These are phyloP conservation scores for Calliopsis andreniformis DNA, from an alignment of 1,140 invertebrate genomes.

Conservation along the genomic window DNA sequence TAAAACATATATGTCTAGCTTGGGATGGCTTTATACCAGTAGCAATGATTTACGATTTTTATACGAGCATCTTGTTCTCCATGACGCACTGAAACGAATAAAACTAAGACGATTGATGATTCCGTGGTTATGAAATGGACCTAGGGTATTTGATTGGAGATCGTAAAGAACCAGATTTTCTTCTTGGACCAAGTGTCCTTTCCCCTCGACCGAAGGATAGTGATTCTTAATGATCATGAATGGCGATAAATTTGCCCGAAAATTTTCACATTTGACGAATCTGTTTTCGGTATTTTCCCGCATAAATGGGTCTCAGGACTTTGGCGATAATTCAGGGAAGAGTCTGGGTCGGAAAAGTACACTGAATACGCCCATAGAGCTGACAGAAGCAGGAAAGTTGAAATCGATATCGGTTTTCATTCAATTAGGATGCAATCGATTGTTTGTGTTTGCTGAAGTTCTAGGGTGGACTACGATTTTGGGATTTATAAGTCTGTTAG, in stretches of 20 bases:
- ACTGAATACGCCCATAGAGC: too few species aligned
- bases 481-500: too few species aligned
- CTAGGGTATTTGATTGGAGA: neutral
- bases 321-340: neutral
- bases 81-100: slow-evolving; percentile 15
- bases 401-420: slow-evolving; percentile 4
- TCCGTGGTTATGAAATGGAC: slow-evolving; percentile 20
- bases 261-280: neutral
- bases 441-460: neutral
- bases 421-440: neutral
- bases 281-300: neutral
- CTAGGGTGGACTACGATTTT: neutral
- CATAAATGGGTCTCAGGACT: too few species aligned
- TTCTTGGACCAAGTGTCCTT: neutral
- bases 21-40: neutral
- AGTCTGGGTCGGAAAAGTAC: neutral
- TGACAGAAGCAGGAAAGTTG: neutral
- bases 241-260: neutral
- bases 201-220: neutral
- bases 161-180: too few species aligned
- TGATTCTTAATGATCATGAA: neutral
- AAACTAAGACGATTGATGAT: neutral
- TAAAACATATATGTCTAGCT: too few species aligned
- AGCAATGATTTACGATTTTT: slow-evolving; percentile 18
- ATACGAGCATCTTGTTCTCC: neutral